Conservation (phyloP, 2,888 invertebrate species). For the Tiphia femorata region DNA sequence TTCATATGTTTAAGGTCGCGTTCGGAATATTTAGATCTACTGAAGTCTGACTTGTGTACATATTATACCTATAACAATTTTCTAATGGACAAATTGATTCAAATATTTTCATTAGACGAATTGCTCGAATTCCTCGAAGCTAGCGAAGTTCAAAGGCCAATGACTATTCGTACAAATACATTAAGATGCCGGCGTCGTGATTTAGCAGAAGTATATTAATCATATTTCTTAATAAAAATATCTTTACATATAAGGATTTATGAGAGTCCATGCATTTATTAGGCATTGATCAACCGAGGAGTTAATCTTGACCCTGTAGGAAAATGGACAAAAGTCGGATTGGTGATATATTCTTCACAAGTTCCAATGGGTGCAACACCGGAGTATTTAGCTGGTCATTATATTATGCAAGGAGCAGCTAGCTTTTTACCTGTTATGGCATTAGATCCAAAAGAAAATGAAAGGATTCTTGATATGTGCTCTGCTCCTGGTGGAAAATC, state of each 20-base stretch:
- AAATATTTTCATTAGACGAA: slow-evolving; percentile 88
- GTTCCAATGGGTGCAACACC: slow-evolving; percentile 99
- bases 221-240: neutral
- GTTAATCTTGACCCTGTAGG: slow-evolving; percentile 98
- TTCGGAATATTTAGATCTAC: slow-evolving; percentile 83
- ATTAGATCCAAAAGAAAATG: slow-evolving; percentile 95
- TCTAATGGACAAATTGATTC: slow-evolving; percentile 92
- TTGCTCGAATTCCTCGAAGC: slow-evolving; percentile 96
- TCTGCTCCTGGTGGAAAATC: slow-evolving; percentile 99
- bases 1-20: slow-evolving; percentile 73
- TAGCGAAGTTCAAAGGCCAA: slow-evolving; percentile 93
- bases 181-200: slow-evolving; percentile 93
- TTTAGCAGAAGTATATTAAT: slow-evolving; percentile 80
- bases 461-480: slow-evolving; percentile 95
- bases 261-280: slow-evolving; percentile 15
- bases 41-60: slow-evolving; percentile 87
- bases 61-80: slow-evolving; percentile 98
- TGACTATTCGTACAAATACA: slow-evolving; percentile 96
- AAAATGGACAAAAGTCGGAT: slow-evolving; percentile 98
- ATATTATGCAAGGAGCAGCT: slow-evolving; percentile 96
- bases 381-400: slow-evolving; percentile 98
- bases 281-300: slow-evolving; percentile 93
- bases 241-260: neutral
- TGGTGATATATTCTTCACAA: slow-evolving; percentile 95
- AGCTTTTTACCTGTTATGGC: slow-evolving; percentile 99